phyloP scores from a whole-genome alignment of 30 jellyfish, hydroid and myxozoan genomes.

The Calvadosia cruxmelitensis region DNA sequence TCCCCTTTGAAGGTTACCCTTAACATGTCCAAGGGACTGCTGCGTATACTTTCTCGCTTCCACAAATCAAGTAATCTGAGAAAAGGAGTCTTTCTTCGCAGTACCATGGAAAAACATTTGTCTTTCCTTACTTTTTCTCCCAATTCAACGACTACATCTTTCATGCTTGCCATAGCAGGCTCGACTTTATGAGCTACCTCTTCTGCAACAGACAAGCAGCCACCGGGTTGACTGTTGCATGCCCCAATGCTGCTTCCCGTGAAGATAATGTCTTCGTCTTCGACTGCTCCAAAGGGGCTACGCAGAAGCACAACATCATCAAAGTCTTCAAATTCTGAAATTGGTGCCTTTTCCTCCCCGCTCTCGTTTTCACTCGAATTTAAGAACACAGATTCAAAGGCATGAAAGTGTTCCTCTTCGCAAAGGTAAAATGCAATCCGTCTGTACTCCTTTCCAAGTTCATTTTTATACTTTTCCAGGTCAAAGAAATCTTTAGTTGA shows the following conservation, averaged over 20 bases:
- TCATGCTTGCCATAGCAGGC: neutral
- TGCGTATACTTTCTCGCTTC: slow-evolving; percentile 12
- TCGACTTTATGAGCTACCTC: too few relatives aligned
- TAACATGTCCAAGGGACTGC: slow-evolving; percentile 10
- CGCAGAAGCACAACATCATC: too few relatives aligned
- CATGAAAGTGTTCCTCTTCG: slow-evolving; percentile 5
- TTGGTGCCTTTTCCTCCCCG: too few relatives aligned
- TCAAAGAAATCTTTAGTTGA: slow-evolving; percentile 14
- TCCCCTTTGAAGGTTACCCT: slow-evolving; percentile 11
- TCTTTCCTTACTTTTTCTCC: slow-evolving; percentile 3
- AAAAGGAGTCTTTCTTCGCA: slow-evolving; percentile 3
- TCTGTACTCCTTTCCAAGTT: slow-evolving; percentile 8
- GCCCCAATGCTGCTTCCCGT: too few relatives aligned
- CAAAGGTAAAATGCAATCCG: slow-evolving; percentile 15
- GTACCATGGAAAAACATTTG: slow-evolving; percentile 2
- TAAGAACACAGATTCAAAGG: too few relatives aligned
- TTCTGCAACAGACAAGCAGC: too few relatives aligned
- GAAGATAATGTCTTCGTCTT: too few relatives aligned
- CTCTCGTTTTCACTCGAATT: too few relatives aligned
- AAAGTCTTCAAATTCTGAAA: too few relatives aligned
- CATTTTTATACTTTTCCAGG: slow-evolving; percentile 2
- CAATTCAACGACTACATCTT: slow-evolving; percentile 4
- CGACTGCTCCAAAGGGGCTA: too few relatives aligned
- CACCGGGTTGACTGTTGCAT: too few relatives aligned
- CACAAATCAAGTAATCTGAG: slow-evolving; percentile 3